A percentile compares a stretch with the other conserved stretches of the same genome.
phyloP scores from a whole-genome alignment of 2,797 vertebrate species.

The Paguma larvata region DNA sequence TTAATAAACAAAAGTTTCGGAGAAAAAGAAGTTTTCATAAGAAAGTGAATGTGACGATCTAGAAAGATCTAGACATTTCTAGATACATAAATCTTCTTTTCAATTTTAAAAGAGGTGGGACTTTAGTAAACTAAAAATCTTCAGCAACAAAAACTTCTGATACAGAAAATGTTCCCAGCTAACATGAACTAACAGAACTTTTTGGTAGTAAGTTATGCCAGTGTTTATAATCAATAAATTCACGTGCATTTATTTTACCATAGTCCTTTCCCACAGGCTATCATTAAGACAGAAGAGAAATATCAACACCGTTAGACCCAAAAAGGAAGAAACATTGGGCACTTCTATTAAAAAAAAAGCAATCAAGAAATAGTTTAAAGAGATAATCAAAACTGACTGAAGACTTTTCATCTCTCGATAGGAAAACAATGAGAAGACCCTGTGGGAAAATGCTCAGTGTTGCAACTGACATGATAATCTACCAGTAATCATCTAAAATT shows the following conservation, averaged over 20 bases:
- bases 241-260: background rate
- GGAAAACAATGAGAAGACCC: background rate
- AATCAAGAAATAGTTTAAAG: background rate
- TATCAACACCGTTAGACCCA: constrained; percentile 35
- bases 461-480: background rate
- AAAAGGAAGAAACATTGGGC: constrained; percentile 53
- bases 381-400: constrained; percentile 58
- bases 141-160: constrained; percentile 11
- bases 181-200: constrained; percentile 28
- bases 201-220: background rate
- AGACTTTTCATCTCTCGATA: constrained; percentile 1
- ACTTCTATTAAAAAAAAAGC: background rate
- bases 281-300: constrained; percentile 45
- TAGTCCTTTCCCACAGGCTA: background rate
- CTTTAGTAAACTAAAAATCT: constrained; percentile 26
- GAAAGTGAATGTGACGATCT: constrained; percentile 39
- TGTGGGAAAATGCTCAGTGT: background rate
- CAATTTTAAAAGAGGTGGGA: constrained; percentile 1
- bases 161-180: background rate
- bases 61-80: constrained; percentile 9
- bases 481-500: constrained; percentile 41
- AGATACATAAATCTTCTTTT: constrained; percentile 30
- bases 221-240: constrained; percentile 22
- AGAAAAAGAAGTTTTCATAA: background rate
- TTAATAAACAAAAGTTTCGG: background rate